Conservation (phyloP, 2,797 vertebrate species). For the Huso huso region DNA sequence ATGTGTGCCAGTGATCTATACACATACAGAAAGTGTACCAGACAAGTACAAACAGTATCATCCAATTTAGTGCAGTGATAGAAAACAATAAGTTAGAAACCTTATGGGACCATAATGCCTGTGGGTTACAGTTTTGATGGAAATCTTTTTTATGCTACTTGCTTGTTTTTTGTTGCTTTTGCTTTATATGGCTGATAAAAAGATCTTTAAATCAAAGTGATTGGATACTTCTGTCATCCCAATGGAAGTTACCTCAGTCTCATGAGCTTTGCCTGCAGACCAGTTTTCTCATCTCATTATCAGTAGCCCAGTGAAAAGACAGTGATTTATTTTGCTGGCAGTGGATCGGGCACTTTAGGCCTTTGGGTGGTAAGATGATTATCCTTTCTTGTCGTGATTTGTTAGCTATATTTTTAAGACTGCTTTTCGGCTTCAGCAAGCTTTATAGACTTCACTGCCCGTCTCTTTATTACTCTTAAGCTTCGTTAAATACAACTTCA, state of each 20-base stretch:
- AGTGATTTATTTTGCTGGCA: slow-evolving; percentile 8
- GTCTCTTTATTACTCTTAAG: background rate
- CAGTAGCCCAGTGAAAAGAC: background rate
- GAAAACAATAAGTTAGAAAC: no score
- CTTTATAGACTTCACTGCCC: background rate
- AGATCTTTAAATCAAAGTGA: background rate
- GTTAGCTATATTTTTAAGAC: slow-evolving; percentile 1
- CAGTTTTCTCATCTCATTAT: background rate
- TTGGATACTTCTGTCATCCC: background rate
- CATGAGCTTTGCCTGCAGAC: background rate
- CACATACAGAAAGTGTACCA: no score
- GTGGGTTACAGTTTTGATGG: no score
- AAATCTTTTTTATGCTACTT: no score
- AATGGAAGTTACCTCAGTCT: background rate
- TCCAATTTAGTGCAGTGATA: no score
- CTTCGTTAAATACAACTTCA: no score
- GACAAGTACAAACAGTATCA: no score
- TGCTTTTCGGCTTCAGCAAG: background rate
- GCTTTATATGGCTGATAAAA: background rate
- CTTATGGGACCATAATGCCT: no score
- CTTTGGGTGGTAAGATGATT: slow-evolving; percentile 4
- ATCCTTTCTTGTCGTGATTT: slow-evolving; percentile 1
- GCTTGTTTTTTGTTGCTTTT: no score
- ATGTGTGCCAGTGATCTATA: no score
- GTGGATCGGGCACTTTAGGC: background rate